These are phyloP conservation scores for Merodon equestris DNA, from an alignment of 2,888 invertebrate species.

Conservation along the genomic window DNA sequence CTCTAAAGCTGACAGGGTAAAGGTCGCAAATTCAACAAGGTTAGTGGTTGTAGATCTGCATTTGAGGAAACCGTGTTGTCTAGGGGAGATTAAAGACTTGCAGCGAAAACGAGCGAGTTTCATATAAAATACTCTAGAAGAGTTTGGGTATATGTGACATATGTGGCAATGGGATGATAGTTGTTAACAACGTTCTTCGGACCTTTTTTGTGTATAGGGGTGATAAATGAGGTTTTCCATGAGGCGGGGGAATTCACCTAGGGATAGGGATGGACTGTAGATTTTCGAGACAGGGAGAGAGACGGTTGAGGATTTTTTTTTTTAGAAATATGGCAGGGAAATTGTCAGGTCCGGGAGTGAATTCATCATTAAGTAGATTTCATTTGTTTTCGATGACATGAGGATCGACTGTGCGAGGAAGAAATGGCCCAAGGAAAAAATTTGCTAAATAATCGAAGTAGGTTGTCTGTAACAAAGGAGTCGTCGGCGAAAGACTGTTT, in stretches of 20 bases:
- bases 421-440: too few species aligned
- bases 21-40: neutral
- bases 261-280: neutral
- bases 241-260: neutral
- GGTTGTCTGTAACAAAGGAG: too few species aligned
- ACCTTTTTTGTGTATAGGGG: neutral
- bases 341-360: neutral
- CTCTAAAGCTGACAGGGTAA: slow-evolving; percentile 3
- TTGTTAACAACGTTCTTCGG: neutral
- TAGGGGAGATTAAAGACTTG: neutral
- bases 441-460: too few species aligned
- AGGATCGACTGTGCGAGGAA: too few species aligned
- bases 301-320: neutral
- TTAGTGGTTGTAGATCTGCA: slow-evolving; percentile 4
- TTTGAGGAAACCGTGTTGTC: neutral
- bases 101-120: neutral
- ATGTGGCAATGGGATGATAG: neutral
- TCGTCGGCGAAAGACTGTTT: too few species aligned
- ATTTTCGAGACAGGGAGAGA: neutral
- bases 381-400: too few species aligned
- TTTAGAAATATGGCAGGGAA: neutral
- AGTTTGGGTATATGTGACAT: slow-evolving; percentile 2
- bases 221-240: neutral
- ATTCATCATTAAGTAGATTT: neutral
- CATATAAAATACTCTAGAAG: neutral